A percentile compares a stretch with the other conserved stretches of the same genome.
Evolutionary conservation across 2,113 vertebrate genomes (phyloP).

Genomic region (Anarhynchus alexandrinus): DNA sequence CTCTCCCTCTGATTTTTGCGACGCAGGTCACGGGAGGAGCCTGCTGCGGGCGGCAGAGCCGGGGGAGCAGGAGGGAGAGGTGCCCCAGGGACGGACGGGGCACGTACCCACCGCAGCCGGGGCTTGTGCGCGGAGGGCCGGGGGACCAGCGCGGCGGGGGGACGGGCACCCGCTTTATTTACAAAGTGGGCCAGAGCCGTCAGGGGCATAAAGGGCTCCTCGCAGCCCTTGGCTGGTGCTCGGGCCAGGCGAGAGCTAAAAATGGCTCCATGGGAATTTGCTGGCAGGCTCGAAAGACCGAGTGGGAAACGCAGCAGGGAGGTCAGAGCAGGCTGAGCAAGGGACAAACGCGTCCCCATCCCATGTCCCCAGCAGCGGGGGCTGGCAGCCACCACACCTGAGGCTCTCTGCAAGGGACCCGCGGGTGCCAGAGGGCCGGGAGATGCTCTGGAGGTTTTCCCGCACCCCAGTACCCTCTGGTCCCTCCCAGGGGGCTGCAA

Average conservation of each 20-base stretch:
- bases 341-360: neutral
- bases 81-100: neutral
- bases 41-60: neutral
- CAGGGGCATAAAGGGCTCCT: constrained; percentile 12
- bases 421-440: neutral
- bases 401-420: neutral
- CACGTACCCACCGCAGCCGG: accelerated
- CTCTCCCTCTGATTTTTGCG: neutral
- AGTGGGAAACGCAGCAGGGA: accelerated
- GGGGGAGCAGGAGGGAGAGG: neutral
- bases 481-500: neutral
- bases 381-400: neutral
- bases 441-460: neutral
- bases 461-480: accelerated
- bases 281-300: neutral
- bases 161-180: constrained; percentile 8
- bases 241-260: constrained; percentile 53
- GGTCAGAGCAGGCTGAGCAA: neutral
- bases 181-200: constrained; percentile 18
- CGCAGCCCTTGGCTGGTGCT: constrained; percentile 1
- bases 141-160: neutral
- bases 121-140: accelerated
- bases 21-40: neutral
- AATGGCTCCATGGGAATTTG: constrained; percentile 61
- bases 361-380: accelerated